Conservation (phyloP, 2,113 vertebrate species). For the Callionymus lyra region DNA sequence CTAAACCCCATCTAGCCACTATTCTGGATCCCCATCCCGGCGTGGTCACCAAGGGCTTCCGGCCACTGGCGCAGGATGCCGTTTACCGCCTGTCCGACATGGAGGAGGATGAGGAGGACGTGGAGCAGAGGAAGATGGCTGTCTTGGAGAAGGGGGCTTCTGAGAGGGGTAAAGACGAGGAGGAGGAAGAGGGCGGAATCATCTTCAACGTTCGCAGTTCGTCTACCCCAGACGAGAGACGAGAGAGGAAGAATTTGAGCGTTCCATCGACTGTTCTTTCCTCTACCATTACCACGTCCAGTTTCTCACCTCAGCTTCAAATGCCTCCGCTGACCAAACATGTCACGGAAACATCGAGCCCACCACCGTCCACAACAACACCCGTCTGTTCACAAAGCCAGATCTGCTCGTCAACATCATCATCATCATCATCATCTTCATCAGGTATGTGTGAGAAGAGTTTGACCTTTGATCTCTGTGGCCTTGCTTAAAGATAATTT, state of each 20-base stretch:
- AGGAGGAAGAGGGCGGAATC: constrained; percentile 74
- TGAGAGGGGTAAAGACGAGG: constrained; percentile 37
- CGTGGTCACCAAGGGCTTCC: constrained; percentile 92
- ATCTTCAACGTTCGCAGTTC: constrained; percentile 75
- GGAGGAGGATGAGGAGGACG: constrained; percentile 82
- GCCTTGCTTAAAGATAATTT: not conserved
- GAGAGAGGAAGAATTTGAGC: constrained; percentile 22
- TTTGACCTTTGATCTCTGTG: too few species aligned
- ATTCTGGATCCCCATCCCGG: constrained; percentile 92
- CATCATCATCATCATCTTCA: not conserved
- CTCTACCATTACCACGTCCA: not conserved
- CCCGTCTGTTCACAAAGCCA: constrained; percentile 49
- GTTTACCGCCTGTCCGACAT: constrained; percentile 81
- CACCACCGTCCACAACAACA: constrained; percentile 19
- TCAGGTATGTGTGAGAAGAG: not conserved
- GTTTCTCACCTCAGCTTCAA: constrained; percentile 7
- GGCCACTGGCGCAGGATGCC: constrained; percentile 71
- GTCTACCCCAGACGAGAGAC: constrained; percentile 63
- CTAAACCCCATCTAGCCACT: constrained; percentile 87
- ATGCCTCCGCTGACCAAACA: not conserved
- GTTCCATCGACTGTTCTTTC: constrained; percentile 3
- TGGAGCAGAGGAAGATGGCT: constrained; percentile 3
- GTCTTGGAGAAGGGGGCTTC: constrained; percentile 48
- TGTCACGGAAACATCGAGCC: not conserved
- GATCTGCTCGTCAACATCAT: not conserved